A percentile compares a stretch with the other conserved stretches of the same genome.
phyloP scores from a whole-genome alignment of 1,140 invertebrate genomes.

The Samia ricini region DNA sequence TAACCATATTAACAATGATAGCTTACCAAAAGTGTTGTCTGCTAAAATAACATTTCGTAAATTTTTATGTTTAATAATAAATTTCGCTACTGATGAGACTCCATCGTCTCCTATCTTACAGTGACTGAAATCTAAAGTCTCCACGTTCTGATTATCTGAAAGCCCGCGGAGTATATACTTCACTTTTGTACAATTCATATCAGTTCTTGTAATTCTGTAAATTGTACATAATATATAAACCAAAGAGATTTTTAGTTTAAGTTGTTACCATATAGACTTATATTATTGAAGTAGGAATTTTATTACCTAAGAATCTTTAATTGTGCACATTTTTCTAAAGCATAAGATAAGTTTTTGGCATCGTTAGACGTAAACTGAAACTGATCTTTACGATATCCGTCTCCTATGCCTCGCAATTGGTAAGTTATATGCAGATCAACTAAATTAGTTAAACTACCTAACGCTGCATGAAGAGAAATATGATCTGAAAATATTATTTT shows the following conservation, averaged over 20 bases:
- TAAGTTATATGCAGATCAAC: conserved; percentile 70
- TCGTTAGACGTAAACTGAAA: conserved; percentile 73
- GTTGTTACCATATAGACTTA: background rate
- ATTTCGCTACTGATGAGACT: conserved; percentile 63
- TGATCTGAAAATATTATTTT: conserved; percentile 52
- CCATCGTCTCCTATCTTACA: conserved; percentile 73
- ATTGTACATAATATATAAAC: background rate
- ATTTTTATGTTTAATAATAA: conserved; percentile 61
- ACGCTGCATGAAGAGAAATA: conserved; percentile 70
- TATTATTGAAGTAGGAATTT: background rate
- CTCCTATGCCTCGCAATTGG: conserved; percentile 54
- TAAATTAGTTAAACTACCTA: conserved; percentile 67
- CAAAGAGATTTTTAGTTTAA: background rate
- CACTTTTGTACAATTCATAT: conserved; percentile 71
- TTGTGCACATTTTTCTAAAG: conserved; percentile 61
- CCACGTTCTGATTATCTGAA: conserved; percentile 53
- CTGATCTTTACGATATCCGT: conserved; percentile 66
- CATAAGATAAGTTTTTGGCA: conserved; percentile 67
- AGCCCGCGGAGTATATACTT: conserved; percentile 71
- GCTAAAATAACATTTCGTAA: conserved; percentile 61
- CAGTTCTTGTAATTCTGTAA: conserved; percentile 72
- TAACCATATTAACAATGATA: conserved; percentile 9
- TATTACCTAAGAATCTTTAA: conserved; percentile 61
- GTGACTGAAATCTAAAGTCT: conserved; percentile 74
- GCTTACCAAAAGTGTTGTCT: conserved; percentile 73